Conservation (phyloP, 1,140 invertebrate species). For the Drosophila grimshawi region DNA sequence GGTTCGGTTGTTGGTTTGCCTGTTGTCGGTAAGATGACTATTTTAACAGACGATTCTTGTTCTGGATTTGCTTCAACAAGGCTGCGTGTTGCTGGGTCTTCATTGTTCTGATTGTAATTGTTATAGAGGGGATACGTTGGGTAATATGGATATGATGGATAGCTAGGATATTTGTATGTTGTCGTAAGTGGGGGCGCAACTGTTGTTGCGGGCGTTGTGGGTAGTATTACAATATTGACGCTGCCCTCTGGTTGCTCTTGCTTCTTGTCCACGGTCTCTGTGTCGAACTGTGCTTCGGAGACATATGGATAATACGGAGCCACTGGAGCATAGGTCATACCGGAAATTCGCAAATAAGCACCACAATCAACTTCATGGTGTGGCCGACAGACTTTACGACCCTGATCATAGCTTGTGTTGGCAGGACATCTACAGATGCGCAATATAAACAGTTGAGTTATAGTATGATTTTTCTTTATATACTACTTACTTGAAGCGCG, state of each 20-base stretch:
- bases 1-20: neutral
- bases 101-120: neutral
- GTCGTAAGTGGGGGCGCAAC: neutral
- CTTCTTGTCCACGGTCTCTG: neutral
- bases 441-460: neutral
- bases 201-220: slow-evolving; percentile 17
- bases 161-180: slow-evolving; percentile 6
- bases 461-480: neutral
- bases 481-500: slow-evolving; percentile 69
- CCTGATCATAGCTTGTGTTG: slow-evolving; percentile 60
- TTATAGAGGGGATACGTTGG: slow-evolving; percentile 26
- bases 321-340: slow-evolving; percentile 42
- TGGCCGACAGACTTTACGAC: slow-evolving; percentile 56
- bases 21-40: slow-evolving; percentile 16
- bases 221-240: slow-evolving; percentile 21
- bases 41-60: neutral
- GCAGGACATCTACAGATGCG: slow-evolving; percentile 57
- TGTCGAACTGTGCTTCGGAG: slow-evolving; percentile 45
- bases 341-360: slow-evolving; percentile 33
- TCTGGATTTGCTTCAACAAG: slow-evolving; percentile 13
- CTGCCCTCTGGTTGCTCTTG: neutral
- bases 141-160: slow-evolving; percentile 26
- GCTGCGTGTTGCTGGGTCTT: neutral
- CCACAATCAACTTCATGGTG: slow-evolving; percentile 51
- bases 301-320: slow-evolving; percentile 57